phyloP scores from a whole-genome alignment of 2,113 vertebrate species.

The Synodontis membranacea region DNA sequence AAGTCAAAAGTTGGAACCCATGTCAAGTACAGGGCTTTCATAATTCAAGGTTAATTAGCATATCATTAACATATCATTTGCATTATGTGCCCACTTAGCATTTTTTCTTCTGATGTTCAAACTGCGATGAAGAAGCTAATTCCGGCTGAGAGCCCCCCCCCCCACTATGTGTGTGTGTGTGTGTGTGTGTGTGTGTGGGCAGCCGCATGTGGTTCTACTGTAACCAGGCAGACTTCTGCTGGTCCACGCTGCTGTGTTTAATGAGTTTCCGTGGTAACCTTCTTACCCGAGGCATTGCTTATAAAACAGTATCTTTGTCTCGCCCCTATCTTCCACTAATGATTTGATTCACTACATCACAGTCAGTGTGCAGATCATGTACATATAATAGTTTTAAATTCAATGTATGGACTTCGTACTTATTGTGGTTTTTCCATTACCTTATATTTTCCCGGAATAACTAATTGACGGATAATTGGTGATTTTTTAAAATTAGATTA shows the following conservation, averaged over 20 bases:
- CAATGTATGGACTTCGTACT: not conserved
- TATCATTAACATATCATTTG: constrained; percentile 25
- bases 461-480: not conserved
- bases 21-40: not conserved
- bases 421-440: not conserved
- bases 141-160: not conserved
- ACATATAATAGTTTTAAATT: not conserved
- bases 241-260: constrained; percentile 46
- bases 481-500: not conserved
- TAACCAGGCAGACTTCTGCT: constrained; percentile 49
- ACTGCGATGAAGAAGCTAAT: not conserved
- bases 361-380: not conserved
- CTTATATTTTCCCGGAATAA: not conserved
- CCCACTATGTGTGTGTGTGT: not conserved
- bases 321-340: not conserved
- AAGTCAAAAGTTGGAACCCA: not conserved
- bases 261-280: constrained; percentile 55
- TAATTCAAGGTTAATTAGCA: not conserved
- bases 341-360: not conserved
- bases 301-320: not conserved
- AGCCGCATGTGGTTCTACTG: constrained; percentile 33
- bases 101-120: not conserved
- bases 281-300: constrained; percentile 30
- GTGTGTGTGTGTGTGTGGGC: constrained; percentile 3
- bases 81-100: not conserved